Conservation (phyloP, 2,113 vertebrate genomes). For the Ursus arctos region DNA sequence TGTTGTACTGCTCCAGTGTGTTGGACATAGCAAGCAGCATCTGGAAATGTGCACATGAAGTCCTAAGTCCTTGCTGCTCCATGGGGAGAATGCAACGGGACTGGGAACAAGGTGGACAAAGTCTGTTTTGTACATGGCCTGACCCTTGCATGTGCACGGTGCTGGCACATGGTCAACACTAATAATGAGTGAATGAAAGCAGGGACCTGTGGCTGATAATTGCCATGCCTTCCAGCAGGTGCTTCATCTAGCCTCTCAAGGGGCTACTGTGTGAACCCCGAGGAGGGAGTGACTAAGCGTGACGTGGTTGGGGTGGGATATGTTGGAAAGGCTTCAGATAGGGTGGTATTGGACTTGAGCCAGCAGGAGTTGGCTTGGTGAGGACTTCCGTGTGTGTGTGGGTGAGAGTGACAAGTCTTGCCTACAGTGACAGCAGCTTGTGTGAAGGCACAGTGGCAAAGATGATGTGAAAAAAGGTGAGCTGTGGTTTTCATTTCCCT, state of each 20-base stretch:
- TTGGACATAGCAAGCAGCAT: accelerated
- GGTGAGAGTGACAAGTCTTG: background rate
- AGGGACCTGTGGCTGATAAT: background rate
- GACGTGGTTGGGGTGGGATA: background rate
- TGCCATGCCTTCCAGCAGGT: background rate
- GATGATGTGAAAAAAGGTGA: background rate
- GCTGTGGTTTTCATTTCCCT: background rate
- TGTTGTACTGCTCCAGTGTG: background rate
- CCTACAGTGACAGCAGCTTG: background rate
- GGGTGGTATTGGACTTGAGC: background rate
- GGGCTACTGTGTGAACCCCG: background rate
- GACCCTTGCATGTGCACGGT: background rate
- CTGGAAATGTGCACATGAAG: background rate
- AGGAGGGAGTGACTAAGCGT: background rate
- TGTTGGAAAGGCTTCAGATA: background rate
- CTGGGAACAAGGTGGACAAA: background rate
- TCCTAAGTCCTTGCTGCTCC: background rate
- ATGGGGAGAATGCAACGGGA: background rate
- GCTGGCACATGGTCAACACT: background rate
- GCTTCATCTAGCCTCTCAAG: background rate
- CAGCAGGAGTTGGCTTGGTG: background rate
- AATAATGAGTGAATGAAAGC: background rate
- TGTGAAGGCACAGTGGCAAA: background rate
- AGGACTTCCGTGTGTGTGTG: background rate
- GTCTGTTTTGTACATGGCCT: background rate